Evolutionary conservation across 2,113 vertebrate species (phyloP), one percentile per base, ranked within the genome.

Genomic region (Psittacula cyanocephala): DNA sequence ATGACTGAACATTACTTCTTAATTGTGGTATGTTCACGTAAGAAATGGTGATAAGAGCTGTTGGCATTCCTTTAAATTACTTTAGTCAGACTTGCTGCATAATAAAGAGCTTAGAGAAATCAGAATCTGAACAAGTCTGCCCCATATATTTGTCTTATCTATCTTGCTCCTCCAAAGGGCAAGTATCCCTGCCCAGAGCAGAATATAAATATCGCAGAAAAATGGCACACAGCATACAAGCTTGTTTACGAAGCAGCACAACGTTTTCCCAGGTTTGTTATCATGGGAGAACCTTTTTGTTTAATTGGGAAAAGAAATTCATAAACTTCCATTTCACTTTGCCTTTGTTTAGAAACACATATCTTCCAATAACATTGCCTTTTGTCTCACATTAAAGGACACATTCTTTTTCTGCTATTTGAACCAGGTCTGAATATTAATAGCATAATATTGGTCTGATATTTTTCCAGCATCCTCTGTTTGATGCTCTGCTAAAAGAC

Each of bases 21-120:
- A 91, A 80, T 8, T 52, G 49, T 78, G 17, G 6, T 70, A 44
- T 49, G 15, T 43, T 84, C 41, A n/a, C 31, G 64, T 69, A 86
- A 13, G 13, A 90, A 84, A 85, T 1, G 1, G 23, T 63, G 47
- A 50, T 72, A 91, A 81, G 39, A 69, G 55, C 17, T 63, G 13
- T 29, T 87, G 27, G 6, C 22, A 47, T 91, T 89, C 33, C n/a
- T 53, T 53, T 88, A 72, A 82, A 55, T 47, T 1, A 76, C 14
- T 28, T 79, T 41, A 62, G 15, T 16, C 41, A 33, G 25, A 43
- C 41, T 89, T 75, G 25, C 23, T 78, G 47, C 35, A 91, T 67
- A 89, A 89, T 70, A 81, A 92, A 63, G 23, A 33, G 31, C 44
- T 91, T 44, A 75, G 46, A 94, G 39, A 94, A 94, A 76, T 79